A percentile compares a stretch with the other conserved stretches of the same genome.
These are phyloP conservation scores for Coregonus ussuriensis DNA, from an alignment of 2,797 vertebrate genomes.

Conservation along the genomic window DNA sequence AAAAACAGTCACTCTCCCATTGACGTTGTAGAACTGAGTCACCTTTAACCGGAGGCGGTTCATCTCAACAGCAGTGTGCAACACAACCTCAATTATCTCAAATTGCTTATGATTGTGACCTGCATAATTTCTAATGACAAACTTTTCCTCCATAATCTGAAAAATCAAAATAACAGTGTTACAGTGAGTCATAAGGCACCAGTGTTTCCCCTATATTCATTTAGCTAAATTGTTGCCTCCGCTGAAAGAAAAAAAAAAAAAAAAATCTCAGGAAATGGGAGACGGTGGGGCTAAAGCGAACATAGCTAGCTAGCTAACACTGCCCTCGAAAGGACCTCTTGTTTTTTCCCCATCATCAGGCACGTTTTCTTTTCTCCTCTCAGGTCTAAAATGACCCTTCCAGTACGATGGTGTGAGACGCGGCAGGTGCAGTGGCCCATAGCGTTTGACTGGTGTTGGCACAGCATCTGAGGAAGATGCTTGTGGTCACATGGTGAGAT, in stretches of 20 bases:
- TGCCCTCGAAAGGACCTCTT: background rate
- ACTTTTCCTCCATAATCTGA: background rate
- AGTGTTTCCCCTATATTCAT: too few species aligned
- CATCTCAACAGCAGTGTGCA: constrained; percentile 40
- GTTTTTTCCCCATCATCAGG: too few species aligned
- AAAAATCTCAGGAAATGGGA: background rate
- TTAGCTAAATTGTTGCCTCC: too few species aligned
- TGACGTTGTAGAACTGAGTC: constrained; percentile 55
- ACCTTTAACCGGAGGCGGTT: constrained; percentile 56
- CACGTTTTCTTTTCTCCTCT: background rate
- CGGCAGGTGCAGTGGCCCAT: background rate
- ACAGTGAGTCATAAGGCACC: background rate
- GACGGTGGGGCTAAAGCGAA: background rate
- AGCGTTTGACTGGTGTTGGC: background rate
- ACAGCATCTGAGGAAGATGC: background rate
- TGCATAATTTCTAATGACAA: background rate
- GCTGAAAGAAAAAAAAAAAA: too few species aligned
- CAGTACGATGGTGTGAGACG: background rate
- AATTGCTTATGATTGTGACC: constrained; percentile 19
- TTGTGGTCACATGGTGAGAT: background rate
- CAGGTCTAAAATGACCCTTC: background rate
- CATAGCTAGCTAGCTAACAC: background rate
- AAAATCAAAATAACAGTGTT: background rate
- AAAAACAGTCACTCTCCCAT: background rate
- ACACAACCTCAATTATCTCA: constrained; percentile 48